Percentiles rank a stretch among this genome's conserved stretches.
Conservation (phyloP, 2,113 vertebrate genomes). For the Numenius arquata region DNA sequence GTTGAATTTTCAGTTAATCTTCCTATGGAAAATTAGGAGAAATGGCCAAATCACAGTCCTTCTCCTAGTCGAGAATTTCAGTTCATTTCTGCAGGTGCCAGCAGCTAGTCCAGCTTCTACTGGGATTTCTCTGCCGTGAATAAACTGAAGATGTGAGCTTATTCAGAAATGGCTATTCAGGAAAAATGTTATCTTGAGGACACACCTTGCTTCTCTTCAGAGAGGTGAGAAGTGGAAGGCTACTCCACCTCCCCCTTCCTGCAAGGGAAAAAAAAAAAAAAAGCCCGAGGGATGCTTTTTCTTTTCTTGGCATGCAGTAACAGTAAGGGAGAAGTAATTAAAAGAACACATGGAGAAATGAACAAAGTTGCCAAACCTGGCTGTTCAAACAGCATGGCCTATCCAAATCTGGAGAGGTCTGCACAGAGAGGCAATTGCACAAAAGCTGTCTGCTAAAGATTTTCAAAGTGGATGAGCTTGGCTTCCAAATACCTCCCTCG, state of each 20-base stretch:
- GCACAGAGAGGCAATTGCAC: neutral
- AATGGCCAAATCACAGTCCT: neutral
- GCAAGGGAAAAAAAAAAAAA: neutral
- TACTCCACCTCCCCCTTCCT: neutral
- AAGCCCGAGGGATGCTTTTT: neutral
- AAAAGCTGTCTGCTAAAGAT: neutral
- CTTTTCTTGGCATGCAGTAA: neutral
- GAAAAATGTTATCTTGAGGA: neutral
- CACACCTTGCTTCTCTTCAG: neutral
- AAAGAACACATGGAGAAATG: neutral
- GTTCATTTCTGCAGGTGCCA: neutral
- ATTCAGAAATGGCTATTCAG: neutral
- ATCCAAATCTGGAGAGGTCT: neutral
- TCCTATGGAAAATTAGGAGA: neutral
- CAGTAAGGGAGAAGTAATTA: neutral
- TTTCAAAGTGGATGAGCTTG: neutral
- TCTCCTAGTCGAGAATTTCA: neutral
- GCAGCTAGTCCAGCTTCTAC: neutral
- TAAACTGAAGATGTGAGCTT: neutral
- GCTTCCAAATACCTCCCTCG: neutral
- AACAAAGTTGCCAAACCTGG: conserved; percentile 1
- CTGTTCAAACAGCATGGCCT: neutral
- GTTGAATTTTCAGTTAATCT: neutral
- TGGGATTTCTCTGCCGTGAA: neutral
- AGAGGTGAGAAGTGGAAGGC: neutral